These are phyloP conservation scores for Coptodon rendalli DNA, from an alignment of 2,113 vertebrate genomes.

Conservation along the genomic window DNA sequence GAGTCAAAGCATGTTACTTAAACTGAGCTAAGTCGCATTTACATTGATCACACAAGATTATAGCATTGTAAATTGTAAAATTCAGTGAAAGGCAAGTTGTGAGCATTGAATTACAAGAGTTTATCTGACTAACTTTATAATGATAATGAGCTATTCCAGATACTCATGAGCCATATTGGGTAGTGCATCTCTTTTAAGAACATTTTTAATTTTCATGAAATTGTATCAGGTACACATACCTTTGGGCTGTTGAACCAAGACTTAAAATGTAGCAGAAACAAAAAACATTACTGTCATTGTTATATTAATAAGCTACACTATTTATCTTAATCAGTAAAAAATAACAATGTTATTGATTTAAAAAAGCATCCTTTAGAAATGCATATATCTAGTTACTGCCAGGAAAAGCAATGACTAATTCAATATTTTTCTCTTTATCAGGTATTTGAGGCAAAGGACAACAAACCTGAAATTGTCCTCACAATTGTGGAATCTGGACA, in stretches of 20 bases:
- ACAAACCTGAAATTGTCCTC: conserved; percentile 72
- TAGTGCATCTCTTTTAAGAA: neutral
- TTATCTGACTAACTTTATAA: neutral
- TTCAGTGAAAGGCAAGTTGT: neutral
- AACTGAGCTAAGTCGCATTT: neutral
- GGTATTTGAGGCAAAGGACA: conserved; percentile 76
- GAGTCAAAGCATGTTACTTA: neutral
- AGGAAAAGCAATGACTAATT: neutral
- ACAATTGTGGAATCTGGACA: conserved; percentile 81
- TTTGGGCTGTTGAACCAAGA: neutral
- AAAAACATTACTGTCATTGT: neutral
- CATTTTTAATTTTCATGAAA: neutral
- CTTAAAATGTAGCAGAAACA: neutral
- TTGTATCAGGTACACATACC: neutral
- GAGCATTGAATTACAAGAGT: neutral
- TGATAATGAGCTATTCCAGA: neutral
- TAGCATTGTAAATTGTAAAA: neutral
- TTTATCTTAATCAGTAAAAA: neutral
- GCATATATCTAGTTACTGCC: neutral
- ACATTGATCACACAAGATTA: neutral
- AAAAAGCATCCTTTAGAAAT: neutral
- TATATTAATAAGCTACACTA: neutral
- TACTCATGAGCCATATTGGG: neutral
- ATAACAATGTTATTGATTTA: neutral
- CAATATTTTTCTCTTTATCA: conserved; percentile 28